Conservation (phyloP, 2,113 vertebrate genomes). For the Leucoraja erinaceus region DNA sequence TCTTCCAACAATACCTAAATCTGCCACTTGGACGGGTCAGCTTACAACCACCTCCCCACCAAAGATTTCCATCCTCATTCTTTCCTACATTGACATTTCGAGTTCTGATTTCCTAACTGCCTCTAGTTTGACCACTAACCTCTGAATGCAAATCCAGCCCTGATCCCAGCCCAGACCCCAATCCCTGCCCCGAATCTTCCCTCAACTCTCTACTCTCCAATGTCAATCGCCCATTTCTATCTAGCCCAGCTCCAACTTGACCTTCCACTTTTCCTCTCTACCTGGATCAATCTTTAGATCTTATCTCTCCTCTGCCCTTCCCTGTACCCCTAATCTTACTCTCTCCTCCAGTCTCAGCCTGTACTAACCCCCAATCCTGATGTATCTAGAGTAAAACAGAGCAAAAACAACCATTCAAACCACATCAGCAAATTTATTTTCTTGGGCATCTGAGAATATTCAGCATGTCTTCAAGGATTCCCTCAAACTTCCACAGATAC, state of each 20-base stretch:
- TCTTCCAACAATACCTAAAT: too few relatives aligned
- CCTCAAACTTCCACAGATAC: too few relatives aligned
- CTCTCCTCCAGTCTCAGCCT: neutral
- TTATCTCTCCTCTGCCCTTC: neutral
- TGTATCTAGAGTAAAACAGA: too few relatives aligned
- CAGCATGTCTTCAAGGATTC: too few relatives aligned
- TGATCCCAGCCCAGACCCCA: neutral
- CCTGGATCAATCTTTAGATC: too few relatives aligned
- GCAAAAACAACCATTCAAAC: neutral
- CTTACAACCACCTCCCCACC: too few relatives aligned
- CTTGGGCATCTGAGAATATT: too few relatives aligned
- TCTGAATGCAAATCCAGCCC: neutral
- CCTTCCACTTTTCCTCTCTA: neutral
- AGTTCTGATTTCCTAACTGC: neutral
- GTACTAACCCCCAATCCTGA: neutral
- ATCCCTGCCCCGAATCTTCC: neutral
- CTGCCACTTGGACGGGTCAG: too few relatives aligned
- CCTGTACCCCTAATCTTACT: neutral
- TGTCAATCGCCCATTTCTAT: neutral
- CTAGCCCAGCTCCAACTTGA: neutral
- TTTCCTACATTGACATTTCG: neutral
- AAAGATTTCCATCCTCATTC: too few relatives aligned
- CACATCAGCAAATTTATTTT: too few relatives aligned
- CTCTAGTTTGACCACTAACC: too few relatives aligned
- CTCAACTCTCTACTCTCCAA: neutral